Base-by-base conservation (phyloP, 2,113 vertebrate genomes). In the Argyrosomus japonicus region DNA sequence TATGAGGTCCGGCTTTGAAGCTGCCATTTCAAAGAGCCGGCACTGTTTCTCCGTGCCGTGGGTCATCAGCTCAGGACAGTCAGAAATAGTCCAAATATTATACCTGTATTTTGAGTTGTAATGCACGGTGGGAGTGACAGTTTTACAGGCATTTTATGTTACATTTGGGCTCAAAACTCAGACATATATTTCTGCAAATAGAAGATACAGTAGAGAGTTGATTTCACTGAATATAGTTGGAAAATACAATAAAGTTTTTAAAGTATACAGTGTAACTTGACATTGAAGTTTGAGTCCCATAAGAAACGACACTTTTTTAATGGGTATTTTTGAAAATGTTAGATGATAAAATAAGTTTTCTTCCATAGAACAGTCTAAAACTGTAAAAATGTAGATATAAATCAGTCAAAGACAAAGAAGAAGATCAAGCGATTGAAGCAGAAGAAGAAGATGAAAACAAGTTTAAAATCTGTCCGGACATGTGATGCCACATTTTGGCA, bases 1-100 rank as follows among this genome's bases (percentile, higher is more conserved):
- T 76, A 82, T 51, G 56, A 25, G 45, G 47, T 9, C 29, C 0
- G 25, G 58, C 91, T 92, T 92, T 92, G 89, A 91, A 90, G 86
- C 43, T 18, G 81, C 23, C 56, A 5, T 85, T 81, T 86, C 82
- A 91, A 89, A 90, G 77, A 79, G 58, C 21, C 23, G 8, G 4
- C 5, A 21, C 45, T 75, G 81, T 83, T 84, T 73, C 81, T 80
- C 54, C 43, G 9, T 23, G 73, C 68, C 5, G 43, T 36, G 77
- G 81, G 69, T 77, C 25, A 64, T n/a, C 9, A 3, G 21, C 36
- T 15, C 15, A 2, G 58, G 72, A 27, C 12, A 21, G 50, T 60
- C 51, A 62, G 51, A 17, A 68, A 64, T 5, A 0, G 15, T 50
- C 61, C 13, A 47, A 43, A 71, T 29, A 58, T 77, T n/a, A 48